Percentiles rank a stretch among this genome's conserved stretches.
These are phyloP conservation scores for Sanderia malayensis DNA, from an alignment of 30 jellyfish, hydroid and myxozoan species.

Conservation along the genomic window DNA sequence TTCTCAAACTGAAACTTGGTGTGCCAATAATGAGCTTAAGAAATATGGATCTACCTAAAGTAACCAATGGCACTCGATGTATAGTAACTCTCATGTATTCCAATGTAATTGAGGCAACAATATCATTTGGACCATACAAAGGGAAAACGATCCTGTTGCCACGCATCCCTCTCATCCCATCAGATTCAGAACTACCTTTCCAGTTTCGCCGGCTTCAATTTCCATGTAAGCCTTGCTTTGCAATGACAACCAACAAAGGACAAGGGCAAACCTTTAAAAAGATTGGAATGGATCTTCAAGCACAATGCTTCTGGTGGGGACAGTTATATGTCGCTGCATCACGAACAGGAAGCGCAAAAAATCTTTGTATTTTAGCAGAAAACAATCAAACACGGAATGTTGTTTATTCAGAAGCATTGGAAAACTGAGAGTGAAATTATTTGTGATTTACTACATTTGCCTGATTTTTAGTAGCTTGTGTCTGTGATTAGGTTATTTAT, in stretches of 20 bases:
- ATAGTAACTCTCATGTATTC: constrained; percentile 14
- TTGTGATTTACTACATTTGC: no score
- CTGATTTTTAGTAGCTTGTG: no score
- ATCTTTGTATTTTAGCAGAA: background rate
- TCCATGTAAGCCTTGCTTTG: constrained; percentile 7
- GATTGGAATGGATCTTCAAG: constrained; percentile 2
- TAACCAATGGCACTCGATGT: constrained; percentile 52
- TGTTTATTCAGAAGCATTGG: constrained; percentile 2
- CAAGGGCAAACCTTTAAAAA: constrained; percentile 7
- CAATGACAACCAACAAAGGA: constrained; percentile 33
- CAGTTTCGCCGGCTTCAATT: constrained; percentile 11
- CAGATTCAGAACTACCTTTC: constrained; percentile 45
- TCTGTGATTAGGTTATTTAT: no score
- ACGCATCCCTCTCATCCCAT: constrained; percentile 39
- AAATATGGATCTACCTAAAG: constrained; percentile 41
- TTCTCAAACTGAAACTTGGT: constrained; percentile 49
- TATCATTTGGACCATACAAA: background rate
- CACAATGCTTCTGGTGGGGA: constrained; percentile 21
- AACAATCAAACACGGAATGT: background rate
- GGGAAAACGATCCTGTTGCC: constrained; percentile 41
- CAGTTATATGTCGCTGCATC: constrained; percentile 44
- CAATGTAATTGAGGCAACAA: constrained; percentile 30
- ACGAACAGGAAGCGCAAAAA: constrained; percentile 6
- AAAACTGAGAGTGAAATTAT: no score
- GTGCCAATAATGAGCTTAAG: constrained; percentile 47